Conservation (phyloP, 2,113 vertebrate species). For the Lepisosteus osseus region DNA sequence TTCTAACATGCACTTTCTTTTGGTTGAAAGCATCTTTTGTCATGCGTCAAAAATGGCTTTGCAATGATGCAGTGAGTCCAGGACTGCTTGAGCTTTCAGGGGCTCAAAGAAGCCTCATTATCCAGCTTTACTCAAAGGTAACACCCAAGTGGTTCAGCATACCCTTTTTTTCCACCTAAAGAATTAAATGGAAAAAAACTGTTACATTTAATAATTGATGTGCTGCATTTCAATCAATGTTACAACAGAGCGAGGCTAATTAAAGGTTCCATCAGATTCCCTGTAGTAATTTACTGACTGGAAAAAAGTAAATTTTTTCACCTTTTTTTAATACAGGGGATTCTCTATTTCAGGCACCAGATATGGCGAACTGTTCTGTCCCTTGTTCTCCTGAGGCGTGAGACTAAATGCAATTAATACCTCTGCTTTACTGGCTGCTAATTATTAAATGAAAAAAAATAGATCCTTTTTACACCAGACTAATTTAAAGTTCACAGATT, state of each 20-base stretch:
- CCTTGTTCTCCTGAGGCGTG: conserved; percentile 79
- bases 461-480: conserved; percentile 74
- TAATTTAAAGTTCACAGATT: conserved; percentile 77
- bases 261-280: conserved; percentile 90
- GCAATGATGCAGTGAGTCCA: conserved; percentile 3
- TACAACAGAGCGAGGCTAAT: conserved; percentile 89
- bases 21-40: too few species aligned
- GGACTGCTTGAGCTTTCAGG: too few species aligned
- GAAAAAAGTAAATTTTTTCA: conserved; percentile 76
- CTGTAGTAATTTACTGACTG: conserved; percentile 80
- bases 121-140: conserved; percentile 32
- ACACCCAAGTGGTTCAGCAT: conserved; percentile 40
- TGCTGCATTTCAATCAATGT: conserved; percentile 85
- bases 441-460: conserved; percentile 88
- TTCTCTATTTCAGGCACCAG: conserved; percentile 77
- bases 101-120: conserved; percentile 15
- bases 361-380: conserved; percentile 71
- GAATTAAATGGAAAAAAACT: conserved; percentile 59
- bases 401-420: conserved; percentile 98
- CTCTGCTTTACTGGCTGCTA: conserved; percentile 92
- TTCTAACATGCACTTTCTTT: background rate
- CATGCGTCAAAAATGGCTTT: background rate
- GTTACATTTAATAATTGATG: conserved; percentile 83
- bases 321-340: conserved; percentile 63
- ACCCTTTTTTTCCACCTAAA: conserved; percentile 43